Evolutionary conservation across 2,113 vertebrate genomes (phyloP).

Genomic region (Geothlypis trichas): DNA sequence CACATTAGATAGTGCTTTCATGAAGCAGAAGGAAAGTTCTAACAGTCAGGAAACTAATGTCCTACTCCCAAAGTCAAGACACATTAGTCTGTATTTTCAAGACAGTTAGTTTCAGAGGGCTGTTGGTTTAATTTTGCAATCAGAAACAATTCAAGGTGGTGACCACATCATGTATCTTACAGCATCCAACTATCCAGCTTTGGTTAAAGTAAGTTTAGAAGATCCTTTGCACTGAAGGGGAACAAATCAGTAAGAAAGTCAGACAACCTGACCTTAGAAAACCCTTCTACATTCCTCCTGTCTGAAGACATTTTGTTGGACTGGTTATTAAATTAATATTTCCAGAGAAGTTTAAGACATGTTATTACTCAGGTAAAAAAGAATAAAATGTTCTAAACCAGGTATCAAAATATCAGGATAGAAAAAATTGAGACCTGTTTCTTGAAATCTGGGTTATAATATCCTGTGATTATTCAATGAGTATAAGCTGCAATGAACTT

Average conservation of each 20-base stretch:
- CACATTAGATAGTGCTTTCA: background rate
- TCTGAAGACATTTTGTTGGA: background rate
- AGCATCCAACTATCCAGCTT: background rate
- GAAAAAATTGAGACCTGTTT: background rate
- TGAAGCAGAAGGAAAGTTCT: background rate
- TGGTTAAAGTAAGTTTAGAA: background rate
- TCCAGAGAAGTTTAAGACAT: background rate
- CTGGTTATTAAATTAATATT: background rate
- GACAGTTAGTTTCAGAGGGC: background rate
- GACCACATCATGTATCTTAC: rapidly evolving
- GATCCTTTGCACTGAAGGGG: background rate
- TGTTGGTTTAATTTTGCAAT: background rate
- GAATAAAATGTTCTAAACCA: background rate
- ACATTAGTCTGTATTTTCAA: background rate
- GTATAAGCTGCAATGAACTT: background rate
- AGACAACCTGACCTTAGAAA: background rate
- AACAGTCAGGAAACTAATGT: background rate
- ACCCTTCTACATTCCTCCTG: background rate
- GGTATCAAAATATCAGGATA: background rate
- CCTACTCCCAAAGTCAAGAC: background rate
- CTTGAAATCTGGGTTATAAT: background rate
- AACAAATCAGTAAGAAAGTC: background rate
- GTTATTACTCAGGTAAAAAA: background rate
- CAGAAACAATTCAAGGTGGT: background rate
- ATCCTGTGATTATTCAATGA: background rate